Percentiles rank a stretch among this genome's conserved stretches.
phyloP scores from a whole-genome alignment of 2,113 vertebrate genomes.

The Eptatretus burgeri region DNA sequence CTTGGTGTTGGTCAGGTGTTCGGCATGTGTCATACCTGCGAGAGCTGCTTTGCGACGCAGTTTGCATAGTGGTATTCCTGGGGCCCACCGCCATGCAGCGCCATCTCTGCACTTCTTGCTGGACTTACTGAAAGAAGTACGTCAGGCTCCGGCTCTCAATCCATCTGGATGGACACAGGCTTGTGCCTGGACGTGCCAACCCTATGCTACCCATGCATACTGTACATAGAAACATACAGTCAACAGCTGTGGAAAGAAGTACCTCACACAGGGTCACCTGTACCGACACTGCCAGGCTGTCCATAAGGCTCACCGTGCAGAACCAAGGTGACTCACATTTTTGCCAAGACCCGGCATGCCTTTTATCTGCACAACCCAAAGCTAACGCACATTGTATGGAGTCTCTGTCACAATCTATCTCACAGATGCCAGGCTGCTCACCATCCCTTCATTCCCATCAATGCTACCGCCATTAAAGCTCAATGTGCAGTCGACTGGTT shows the following conservation, averaged over 20 bases:
- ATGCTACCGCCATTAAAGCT: conserved; percentile 10
- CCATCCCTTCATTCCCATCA: conserved; percentile 10
- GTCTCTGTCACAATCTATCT: conserved; percentile 8
- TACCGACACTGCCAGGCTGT: conserved; percentile 3
- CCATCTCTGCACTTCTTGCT: conserved; percentile 77
- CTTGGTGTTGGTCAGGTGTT: no score
- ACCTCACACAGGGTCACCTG: background rate
- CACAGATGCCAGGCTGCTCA: conserved; percentile 8
- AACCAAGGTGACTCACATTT: background rate
- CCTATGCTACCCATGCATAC: background rate
- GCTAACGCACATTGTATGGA: conserved; percentile 9
- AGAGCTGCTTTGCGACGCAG: no score
- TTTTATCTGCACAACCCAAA: conserved; percentile 10
- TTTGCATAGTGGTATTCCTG: conserved; percentile 99
- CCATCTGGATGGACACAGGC: conserved; percentile 64
- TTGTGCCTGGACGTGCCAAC: conserved; percentile 45
- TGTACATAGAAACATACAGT: background rate
- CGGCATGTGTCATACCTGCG: no score
- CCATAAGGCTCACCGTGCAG: background rate
- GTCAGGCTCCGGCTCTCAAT: conserved; percentile 96
- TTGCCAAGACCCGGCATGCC: conserved; percentile 10
- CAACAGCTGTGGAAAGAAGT: conserved; percentile 1
- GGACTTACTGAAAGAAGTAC: conserved; percentile 99
- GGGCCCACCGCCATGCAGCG: conserved; percentile 97
- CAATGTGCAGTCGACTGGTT: no score